These are phyloP conservation scores for Charanyca ferruginea DNA, from an alignment of 2,888 invertebrate genomes.

Conservation along the genomic window DNA sequence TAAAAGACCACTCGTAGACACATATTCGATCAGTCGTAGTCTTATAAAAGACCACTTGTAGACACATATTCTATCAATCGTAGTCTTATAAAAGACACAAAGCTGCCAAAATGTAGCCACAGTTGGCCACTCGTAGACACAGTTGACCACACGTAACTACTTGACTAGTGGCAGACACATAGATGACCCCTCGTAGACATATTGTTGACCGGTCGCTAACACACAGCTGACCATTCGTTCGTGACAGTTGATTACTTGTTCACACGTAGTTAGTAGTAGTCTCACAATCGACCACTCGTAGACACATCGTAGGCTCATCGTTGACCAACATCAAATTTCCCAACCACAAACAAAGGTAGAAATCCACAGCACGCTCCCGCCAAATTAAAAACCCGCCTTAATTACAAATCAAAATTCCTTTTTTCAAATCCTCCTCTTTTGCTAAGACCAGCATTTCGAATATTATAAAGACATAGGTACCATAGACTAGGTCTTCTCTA, in stretches of 20 bases:
- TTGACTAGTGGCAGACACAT: no score
- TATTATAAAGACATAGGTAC: slow-evolving; percentile 32
- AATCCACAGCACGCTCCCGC: slow-evolving; percentile 13
- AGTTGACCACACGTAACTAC: no score
- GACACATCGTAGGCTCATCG: neutral
- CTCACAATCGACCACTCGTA: no score
- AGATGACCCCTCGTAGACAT: no score
- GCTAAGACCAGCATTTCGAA: slow-evolving; percentile 28
- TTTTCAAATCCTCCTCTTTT: slow-evolving; percentile 18
- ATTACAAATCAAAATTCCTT: slow-evolving; percentile 12
- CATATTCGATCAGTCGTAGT: neutral
- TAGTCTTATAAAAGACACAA: no score
- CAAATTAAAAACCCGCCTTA: slow-evolving; percentile 19
- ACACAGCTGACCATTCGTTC: no score
- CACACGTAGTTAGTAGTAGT: no score
- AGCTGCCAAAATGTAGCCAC: no score
- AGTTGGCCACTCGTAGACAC: no score
- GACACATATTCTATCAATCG: neutral
- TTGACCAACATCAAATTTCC: slow-evolving; percentile 7
- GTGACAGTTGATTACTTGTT: no score
- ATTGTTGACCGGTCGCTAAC: no score
- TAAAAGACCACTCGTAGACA: neutral
- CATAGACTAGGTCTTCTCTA: slow-evolving; percentile 33
- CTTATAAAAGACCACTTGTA: neutral
- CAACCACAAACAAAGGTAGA: neutral